Base-by-base conservation (phyloP, 2,113 vertebrate genomes). In the Xiphorhynchus elegans region DNA sequence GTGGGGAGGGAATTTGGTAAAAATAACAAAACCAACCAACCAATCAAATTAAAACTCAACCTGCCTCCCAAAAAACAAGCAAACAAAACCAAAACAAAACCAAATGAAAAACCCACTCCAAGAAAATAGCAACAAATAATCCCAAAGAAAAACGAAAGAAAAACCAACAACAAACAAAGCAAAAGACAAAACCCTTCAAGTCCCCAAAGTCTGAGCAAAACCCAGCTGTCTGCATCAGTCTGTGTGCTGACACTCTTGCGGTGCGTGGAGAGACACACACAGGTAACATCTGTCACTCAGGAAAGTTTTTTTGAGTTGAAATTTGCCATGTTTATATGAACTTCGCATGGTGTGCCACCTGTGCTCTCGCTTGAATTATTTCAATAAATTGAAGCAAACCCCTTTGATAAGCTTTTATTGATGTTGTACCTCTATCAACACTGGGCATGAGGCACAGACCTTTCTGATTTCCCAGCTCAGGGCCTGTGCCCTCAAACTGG, bases 201-300 rank as follows among this genome's bases (percentile, higher is more conserved):
- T 26, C 58, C 20, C 29, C 42, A 42, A 37, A 64, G 72, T 13
- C 11, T 25, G 7, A 20, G 20, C 50, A 77, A 49, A 63, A 19
- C 15, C 15, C 44, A 31, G 20, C 35, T 64, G n/a, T 6, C 24
- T 10, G 23, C 33, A 14, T 60, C 44, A 16, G 42, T 52, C 68
- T 59, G 5, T 50, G 60, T n/a, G 52, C 44, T 66, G 23, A 46
- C 7, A 29, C 20, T 59, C 16, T 58, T 67, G 29, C 9, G 16
- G 31, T 13, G 18, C 37, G 9, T 58, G 25, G 13, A 29, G 25
- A 35, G n/a, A 13, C 10, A 8, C 5, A 12, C 47, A 42, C 0
- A 1, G 6, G 21, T 58, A 50, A 58, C 11, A 50, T 42, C 42
- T 73, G 50, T 37, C 35, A 44, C 17, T 42, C 15, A 20, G 6